Evolutionary conservation across 2,113 vertebrate genomes (phyloP).

Genomic region (Amphiprion ocellaris): DNA sequence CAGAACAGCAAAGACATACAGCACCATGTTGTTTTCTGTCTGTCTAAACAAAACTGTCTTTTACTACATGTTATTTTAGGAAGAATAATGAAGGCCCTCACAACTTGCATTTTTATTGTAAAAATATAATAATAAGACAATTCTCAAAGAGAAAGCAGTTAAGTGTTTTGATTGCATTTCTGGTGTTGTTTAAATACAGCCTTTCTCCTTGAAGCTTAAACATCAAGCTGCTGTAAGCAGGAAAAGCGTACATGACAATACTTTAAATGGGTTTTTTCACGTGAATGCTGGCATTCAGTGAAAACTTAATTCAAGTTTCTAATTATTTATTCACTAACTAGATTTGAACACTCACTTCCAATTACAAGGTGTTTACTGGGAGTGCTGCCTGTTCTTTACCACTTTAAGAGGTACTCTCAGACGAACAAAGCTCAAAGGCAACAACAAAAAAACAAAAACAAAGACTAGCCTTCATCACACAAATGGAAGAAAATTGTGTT

Average conservation of each 20-base stretch:
- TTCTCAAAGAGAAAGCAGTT: neutral
- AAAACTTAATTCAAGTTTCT: slow-evolving; percentile 1
- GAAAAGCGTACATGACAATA: neutral
- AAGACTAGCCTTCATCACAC: neutral
- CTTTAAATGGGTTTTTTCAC: neutral
- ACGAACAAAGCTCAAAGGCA: neutral
- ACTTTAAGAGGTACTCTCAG: neutral
- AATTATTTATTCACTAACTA: slow-evolving; percentile 11
- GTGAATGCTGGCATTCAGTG: neutral
- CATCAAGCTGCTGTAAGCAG: neutral
- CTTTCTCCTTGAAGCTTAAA: neutral
- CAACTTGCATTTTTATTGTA: neutral
- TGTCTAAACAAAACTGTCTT: neutral
- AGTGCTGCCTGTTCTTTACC: neutral
- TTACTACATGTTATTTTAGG: slow-evolving; percentile 10
- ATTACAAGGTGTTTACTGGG: slow-evolving; percentile 4
- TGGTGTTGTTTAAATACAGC: neutral
- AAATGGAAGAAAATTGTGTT: neutral
- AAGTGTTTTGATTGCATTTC: slow-evolving; percentile 1
- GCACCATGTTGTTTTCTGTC: neutral
- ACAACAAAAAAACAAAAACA: neutral
- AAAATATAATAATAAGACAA: neutral
- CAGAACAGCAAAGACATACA: neutral
- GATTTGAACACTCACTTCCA: slow-evolving; percentile 20
- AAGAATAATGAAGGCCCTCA: neutral